Base-by-base conservation (phyloP, 2,113 vertebrate genomes). In the Cettia cetti region DNA sequence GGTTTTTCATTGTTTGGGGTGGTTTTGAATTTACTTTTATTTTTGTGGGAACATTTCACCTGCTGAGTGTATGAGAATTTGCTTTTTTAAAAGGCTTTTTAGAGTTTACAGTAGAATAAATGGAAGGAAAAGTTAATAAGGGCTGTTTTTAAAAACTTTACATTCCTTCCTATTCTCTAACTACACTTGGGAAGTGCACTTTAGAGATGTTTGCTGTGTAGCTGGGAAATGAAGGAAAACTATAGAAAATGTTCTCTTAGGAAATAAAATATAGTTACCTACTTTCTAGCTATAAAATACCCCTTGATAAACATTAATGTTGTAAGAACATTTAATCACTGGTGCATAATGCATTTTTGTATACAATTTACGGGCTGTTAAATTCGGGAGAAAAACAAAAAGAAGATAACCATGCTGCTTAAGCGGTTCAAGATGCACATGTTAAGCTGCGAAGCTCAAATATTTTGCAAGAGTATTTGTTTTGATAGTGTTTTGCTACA, bases 101-200 rank as follows among this genome's bases (percentile, higher is more conserved):
- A 98, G 98, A 97, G 98, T 98, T 98, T 98, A 98, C 98, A 98
- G 96, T 98, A 98, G 98, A 97, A 97, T 97, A 89, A 97, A 97
- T 85, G 98, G 98, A 98, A 98, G 98, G 97, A 98, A 98, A 97
- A 98, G 97, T 98, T 98, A 98, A 97, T 98, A 98, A 98, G 98
- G 98, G 98, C 98, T 98, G 98, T 98, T 98, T 98, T 98, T 98
- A 98, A 98, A 96, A 96, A 98, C 94, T 98, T 97, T 97, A 98
- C 97, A 98, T 98, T 98, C 98, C 98, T 98, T 98, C 98, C 98
- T 98, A 83, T 98, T 98, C 98, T 98, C 97, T 97, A 96, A 98
- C 97, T 98, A 98, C 96, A 98, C 97, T 96, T 97, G 96, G 98
- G 91, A 98, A 98, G 97, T 98, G 98, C 97, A 98, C 98, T 98